These are phyloP conservation scores for Salticus scenicus DNA, from an alignment of 2,888 invertebrate genomes.

Conservation along the genomic window DNA sequence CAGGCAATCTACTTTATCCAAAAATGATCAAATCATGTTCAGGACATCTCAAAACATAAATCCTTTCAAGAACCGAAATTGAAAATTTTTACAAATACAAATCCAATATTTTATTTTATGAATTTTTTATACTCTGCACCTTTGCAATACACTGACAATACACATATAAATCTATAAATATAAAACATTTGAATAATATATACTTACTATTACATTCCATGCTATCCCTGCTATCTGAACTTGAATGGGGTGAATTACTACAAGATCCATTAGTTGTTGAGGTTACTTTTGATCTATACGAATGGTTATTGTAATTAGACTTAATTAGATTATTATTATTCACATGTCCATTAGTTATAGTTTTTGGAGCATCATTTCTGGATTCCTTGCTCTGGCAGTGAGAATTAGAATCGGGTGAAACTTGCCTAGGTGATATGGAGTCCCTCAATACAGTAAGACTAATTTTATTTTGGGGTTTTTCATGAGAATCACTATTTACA, in stretches of 20 bases:
- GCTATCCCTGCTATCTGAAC: conserved; percentile 73
- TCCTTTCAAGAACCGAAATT: too few species aligned
- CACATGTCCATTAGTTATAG: conserved; percentile 34
- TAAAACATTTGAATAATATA: not conserved
- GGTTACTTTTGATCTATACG: conserved; percentile 52
- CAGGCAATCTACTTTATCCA: too few species aligned
- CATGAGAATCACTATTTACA: conserved; percentile 43
- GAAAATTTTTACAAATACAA: too few species aligned
- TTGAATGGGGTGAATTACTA: conserved; percentile 73
- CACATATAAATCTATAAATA: too few species aligned
- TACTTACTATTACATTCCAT: conserved; percentile 66
- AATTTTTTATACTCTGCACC: too few species aligned
- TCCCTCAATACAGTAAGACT: conserved; percentile 36
- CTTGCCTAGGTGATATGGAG: not conserved
- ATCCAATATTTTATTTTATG: too few species aligned
- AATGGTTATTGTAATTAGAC: conserved; percentile 25
- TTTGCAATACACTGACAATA: too few species aligned
- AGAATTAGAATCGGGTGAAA: conserved; percentile 52
- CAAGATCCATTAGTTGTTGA: conserved; percentile 69
- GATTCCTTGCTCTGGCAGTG: conserved; percentile 20
- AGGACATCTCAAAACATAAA: too few species aligned
- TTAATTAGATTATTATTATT: conserved; percentile 58
- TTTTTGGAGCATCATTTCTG: conserved; percentile 37
- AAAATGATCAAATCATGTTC: too few species aligned
- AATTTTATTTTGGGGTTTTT: conserved; percentile 32